Conservation (phyloP, 2,888 invertebrate species). For the Scaptomyza polygonia region DNA sequence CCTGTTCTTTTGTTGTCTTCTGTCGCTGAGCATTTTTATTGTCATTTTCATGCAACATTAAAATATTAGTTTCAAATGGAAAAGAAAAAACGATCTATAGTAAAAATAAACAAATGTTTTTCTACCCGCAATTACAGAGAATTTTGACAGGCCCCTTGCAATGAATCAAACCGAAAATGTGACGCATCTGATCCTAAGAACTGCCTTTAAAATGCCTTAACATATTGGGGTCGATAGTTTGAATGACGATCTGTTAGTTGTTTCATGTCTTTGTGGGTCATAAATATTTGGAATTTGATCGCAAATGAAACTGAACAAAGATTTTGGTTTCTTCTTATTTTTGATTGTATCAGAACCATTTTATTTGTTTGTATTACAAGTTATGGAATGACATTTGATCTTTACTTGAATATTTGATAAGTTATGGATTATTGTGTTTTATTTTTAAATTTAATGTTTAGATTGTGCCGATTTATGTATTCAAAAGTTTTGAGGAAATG, state of each 20-base stretch:
- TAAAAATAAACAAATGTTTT: slow-evolving; percentile 62
- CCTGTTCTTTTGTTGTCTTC: background rate
- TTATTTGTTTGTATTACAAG: background rate
- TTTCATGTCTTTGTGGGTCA: slow-evolving; percentile 1
- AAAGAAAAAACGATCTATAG: slow-evolving; percentile 29
- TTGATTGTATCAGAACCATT: background rate
- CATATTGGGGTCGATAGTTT: slow-evolving; percentile 34
- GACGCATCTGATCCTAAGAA: slow-evolving; percentile 26
- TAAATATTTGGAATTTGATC: slow-evolving; percentile 17
- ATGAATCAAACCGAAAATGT: slow-evolving; percentile 30
- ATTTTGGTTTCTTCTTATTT: background rate
- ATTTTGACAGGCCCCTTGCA: slow-evolving; percentile 53
- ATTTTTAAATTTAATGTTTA: too few species aligned
- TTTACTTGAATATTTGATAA: background rate
- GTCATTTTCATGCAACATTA: slow-evolving; percentile 55
- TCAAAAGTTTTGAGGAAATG: too few species aligned
- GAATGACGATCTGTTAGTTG: slow-evolving; percentile 25
- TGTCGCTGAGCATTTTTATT: slow-evolving; percentile 38
- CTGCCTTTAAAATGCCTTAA: background rate
- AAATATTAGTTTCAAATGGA: slow-evolving; percentile 62
- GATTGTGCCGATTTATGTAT: too few species aligned
- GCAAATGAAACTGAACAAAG: background rate
- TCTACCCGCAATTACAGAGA: slow-evolving; percentile 44
- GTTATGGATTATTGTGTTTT: too few species aligned
- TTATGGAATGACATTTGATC: background rate